Conservation (phyloP, 2,888 invertebrate genomes). For the Panzeria rudis region DNA sequence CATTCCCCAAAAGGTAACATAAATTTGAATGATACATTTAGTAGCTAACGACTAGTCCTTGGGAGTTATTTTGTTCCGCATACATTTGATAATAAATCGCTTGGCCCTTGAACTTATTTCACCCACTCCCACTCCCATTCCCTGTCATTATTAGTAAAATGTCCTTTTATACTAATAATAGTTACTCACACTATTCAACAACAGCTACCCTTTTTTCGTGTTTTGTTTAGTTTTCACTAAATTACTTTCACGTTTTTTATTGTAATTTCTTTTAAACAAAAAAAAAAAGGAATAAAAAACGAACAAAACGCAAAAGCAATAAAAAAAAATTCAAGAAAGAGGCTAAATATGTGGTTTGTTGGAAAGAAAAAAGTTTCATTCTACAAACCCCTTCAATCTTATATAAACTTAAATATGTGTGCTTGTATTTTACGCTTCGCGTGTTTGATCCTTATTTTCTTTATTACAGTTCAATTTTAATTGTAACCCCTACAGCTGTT, state of each 20-base stretch:
- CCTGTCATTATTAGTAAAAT: conserved; percentile 12
- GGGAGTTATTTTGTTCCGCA: conserved; percentile 7
- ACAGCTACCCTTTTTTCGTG: conserved; percentile 53
- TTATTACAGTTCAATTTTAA: conserved; percentile 67
- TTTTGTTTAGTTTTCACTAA: conserved; percentile 32
- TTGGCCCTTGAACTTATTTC: conserved; percentile 43
- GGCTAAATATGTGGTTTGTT: conserved; percentile 63
- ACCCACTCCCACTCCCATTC: conserved; percentile 1
- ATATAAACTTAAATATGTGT: background rate
- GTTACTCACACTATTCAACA: conserved; percentile 18
- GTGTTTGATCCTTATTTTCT: conserved; percentile 63
- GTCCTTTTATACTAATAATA: conserved; percentile 39
- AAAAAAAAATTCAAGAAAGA: conserved; percentile 32
- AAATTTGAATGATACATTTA: background rate
- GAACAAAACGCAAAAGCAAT: conserved; percentile 15
- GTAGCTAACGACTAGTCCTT: background rate
- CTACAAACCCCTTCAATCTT: conserved; percentile 65
- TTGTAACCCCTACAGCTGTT: conserved; percentile 59
- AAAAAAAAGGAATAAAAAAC: conserved; percentile 4
- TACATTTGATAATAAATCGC: conserved; percentile 29
- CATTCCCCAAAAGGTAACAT: conserved; percentile 15
- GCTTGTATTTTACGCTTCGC: conserved; percentile 67
- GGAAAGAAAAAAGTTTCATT: conserved; percentile 4
- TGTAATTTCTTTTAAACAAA: conserved; percentile 12
- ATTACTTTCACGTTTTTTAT: conserved; percentile 43